Base-by-base conservation (phyloP, 2,797 vertebrate genomes). In the Sarcoramphus papa region DNA sequence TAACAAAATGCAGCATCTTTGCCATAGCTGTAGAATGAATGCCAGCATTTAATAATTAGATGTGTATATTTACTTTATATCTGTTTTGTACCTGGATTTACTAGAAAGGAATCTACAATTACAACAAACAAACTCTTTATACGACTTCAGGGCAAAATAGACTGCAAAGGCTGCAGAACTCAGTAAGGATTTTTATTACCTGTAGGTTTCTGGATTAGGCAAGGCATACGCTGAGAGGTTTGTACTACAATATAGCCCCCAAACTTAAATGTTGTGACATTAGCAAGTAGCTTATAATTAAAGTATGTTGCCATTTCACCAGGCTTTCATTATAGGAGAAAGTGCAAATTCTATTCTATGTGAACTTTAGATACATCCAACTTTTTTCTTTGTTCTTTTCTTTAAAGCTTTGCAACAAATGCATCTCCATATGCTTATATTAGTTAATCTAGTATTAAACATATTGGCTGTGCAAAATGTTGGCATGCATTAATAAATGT, bases 401-500 rank as follows among this genome's bases (percentile, higher is more conserved):
- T 98, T 98, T 98, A 98, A 98, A 98, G 97, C 98, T 97, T 98
- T 97, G 97, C 97, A 98, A 98, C 98, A 98, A 98, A 98, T 98
- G 98, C 98, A 98, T 94, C 97, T 95, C 98, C 98, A 98, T 98
- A 98, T 99, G 98, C 97, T 98, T 98, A 98, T 98, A 98, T 98
- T 98, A 98, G 98, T 98, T 98, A 98, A 98, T 98, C 98, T 98
- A 97, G 98, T 98, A 98, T 98, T 98, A 98, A 98, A 98, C 98
- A 98, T 98, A 98, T 98, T 98, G 98, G 97, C 98, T 97, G 97
- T 62, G 94, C 97, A 98, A 98, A 98, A 98, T 98, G 98, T 98
- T 98, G 98, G 98, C 98, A 98, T 97, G 98, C 98, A 98, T 98
- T 98, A 98, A 98, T 98, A 98, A 98, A 98, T 98, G 98, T 98